Evolutionary conservation across 2,888 invertebrate genomes (phyloP).

Genomic region (Lucinisca nassula): DNA sequence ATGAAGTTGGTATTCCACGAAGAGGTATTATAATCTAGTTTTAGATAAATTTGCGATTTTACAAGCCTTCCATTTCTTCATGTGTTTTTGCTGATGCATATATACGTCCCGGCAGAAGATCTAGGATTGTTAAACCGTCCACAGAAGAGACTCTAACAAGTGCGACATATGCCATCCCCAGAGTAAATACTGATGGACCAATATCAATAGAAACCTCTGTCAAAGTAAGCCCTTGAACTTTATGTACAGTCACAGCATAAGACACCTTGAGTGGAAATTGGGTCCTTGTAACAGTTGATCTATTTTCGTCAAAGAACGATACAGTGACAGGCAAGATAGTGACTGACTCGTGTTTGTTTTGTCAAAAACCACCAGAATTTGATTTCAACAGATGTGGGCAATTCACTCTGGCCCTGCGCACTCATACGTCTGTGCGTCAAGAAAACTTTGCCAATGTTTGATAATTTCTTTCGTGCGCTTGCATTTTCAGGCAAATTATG

Average conservation of each 20-base stretch:
- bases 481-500: too few relatives aligned
- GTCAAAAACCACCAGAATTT: too few relatives aligned
- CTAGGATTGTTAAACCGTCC: background rate
- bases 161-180: background rate
- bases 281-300: background rate
- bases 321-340: background rate
- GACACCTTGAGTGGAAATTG: background rate
- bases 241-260: background rate
- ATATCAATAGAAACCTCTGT: background rate
- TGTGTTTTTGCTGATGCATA: background rate
- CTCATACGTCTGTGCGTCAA: too few relatives aligned
- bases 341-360: background rate
- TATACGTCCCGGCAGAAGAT: background rate
- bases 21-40: too few relatives aligned
- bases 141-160: background rate
- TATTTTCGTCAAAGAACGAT: background rate
- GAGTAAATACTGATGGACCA: background rate
- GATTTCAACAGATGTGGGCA: too few relatives aligned
- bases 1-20: too few relatives aligned
- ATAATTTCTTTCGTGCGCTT: too few relatives aligned
- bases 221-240: background rate
- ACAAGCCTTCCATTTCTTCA: background rate
- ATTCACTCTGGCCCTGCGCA: too few relatives aligned
- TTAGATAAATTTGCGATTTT: too few relatives aligned
- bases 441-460: too few relatives aligned